Evolutionary conservation across 1,140 invertebrate genomes (phyloP).

Genomic region (Elysia chlorotica): DNA sequence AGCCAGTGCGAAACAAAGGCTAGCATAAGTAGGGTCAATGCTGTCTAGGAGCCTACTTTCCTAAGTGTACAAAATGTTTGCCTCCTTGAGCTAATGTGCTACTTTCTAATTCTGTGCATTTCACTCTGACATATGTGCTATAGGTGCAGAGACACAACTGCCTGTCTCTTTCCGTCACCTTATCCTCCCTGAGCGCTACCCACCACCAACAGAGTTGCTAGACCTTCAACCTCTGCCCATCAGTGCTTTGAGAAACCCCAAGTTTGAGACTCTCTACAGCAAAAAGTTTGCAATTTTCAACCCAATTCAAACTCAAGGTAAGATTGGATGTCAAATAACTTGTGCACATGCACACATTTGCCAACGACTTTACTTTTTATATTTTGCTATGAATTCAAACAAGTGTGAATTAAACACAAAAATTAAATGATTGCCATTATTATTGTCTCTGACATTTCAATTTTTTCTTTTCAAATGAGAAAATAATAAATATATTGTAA

Average conservation of each 20-base stretch:
- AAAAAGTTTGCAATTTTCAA: conserved; percentile 93
- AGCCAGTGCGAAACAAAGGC: too few species aligned
- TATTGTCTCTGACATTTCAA: background rate
- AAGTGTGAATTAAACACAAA: too few species aligned
- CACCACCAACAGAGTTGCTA: conserved; percentile 96
- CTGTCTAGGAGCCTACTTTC: background rate
- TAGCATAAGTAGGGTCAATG: background rate
- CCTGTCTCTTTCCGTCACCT: conserved; percentile 98
- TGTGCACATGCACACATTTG: background rate
- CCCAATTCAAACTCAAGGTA: conserved; percentile 94
- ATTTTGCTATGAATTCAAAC: background rate
- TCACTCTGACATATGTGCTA: too few species aligned
- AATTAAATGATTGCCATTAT: too few species aligned
- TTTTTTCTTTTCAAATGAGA: background rate
- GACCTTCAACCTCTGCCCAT: conserved; percentile 95
- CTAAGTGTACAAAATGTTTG: background rate
- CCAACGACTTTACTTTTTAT: background rate
- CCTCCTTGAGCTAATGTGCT: background rate
- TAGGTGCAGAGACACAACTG: conserved; percentile 85
- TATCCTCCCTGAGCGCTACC: conserved; percentile 96
- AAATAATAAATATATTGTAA: background rate
- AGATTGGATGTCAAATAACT: background rate
- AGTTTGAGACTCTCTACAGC: conserved; percentile 85
- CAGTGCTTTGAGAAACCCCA: conserved; percentile 76
- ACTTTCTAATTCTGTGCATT: too few species aligned